Conservation (phyloP, 2,113 vertebrate species). For the Oncorhynchus masou region DNA sequence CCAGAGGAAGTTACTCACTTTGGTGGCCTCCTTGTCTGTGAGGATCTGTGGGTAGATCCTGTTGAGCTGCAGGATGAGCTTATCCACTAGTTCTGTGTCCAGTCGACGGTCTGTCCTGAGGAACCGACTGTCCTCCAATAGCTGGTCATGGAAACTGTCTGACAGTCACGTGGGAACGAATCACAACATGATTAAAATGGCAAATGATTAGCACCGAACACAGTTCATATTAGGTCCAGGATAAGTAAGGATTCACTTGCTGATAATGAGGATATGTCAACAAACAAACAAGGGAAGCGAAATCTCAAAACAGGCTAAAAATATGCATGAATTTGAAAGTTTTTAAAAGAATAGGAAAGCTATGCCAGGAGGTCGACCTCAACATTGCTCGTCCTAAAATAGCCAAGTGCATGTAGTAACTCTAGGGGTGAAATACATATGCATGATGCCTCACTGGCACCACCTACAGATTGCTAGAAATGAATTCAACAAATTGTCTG, state of each 20-base stretch:
- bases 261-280: not conserved
- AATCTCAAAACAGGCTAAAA: no score
- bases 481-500: no score
- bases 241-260: not conserved
- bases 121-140: constrained; percentile 83
- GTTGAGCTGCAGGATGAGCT: constrained; percentile 92
- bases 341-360: no score
- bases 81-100: constrained; percentile 89
- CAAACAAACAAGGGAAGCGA: not conserved
- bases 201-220: not conserved
- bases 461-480: no score
- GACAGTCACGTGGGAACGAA: not conserved
- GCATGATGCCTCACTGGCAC: no score
- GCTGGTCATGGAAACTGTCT: constrained; percentile 82
- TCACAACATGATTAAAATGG: not conserved
- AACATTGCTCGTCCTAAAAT: no score
- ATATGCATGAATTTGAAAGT: no score
- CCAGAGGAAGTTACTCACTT: constrained; percentile 65
- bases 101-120: constrained; percentile 78
- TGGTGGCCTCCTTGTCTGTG: constrained; percentile 89
- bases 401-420: no score
- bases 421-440: no score
- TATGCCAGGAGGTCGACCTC: no score
- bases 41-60: constrained; percentile 96
- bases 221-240: not conserved